phyloP scores from a whole-genome alignment of 64 coral and sea anemone genomes.

The Actinia tenebrosa region DNA sequence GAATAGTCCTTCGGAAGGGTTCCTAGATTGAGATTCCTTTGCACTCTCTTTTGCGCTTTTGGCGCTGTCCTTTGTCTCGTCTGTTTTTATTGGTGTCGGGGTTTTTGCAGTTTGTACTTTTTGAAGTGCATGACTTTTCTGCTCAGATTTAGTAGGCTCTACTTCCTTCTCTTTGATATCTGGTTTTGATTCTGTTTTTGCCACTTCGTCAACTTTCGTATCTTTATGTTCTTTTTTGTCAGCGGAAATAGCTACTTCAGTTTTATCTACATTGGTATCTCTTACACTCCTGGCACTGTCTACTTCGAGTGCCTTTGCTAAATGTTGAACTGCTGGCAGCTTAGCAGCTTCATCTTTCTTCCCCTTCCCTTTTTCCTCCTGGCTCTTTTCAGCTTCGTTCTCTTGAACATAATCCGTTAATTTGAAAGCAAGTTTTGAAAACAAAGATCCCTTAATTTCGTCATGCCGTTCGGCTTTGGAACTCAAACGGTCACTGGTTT shows the following conservation, averaged over 20 bases:
- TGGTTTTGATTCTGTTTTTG: neutral
- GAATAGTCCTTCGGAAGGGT: neutral
- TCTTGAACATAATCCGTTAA: constrained; percentile 7
- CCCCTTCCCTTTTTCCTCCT: neutral
- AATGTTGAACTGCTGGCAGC: neutral
- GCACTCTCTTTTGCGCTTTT: neutral
- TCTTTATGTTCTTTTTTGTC: neutral
- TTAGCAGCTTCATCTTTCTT: neutral
- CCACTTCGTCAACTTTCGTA: neutral
- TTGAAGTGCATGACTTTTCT: neutral
- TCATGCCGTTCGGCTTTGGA: neutral
- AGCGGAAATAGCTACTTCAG: neutral
- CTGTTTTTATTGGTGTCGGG: neutral
- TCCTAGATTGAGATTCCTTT: neutral
- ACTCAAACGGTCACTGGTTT: neutral
- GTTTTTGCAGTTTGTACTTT: neutral
- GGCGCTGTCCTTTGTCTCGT: neutral
- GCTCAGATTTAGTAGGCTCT: neutral
- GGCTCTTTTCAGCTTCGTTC: neutral
- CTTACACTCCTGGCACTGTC: neutral
- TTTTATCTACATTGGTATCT: neutral
- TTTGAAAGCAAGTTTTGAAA: constrained; percentile 10
- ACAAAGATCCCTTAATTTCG: neutral
- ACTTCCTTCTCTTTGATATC: neutral
- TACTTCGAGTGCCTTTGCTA: neutral